Conservation (phyloP, 2,113 vertebrate species). For the Lophochroa leadbeateri region DNA sequence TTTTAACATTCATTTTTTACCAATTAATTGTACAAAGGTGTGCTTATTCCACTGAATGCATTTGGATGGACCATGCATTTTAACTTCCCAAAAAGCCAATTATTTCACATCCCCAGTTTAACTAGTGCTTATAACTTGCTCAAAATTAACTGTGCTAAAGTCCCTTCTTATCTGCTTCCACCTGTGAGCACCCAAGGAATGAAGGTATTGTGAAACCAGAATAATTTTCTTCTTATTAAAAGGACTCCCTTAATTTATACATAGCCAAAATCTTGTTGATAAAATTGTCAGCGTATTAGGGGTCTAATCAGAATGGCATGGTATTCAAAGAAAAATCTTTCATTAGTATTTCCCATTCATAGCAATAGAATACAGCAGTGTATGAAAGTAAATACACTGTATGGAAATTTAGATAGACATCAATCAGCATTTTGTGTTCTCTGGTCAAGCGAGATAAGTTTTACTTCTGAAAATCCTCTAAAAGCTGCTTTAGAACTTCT, state of each 20-base stretch:
- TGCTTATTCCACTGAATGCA: not conserved
- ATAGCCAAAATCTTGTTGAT: slow-evolving; percentile 25
- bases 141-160: slow-evolving; percentile 36
- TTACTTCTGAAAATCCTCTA: slow-evolving; percentile 23
- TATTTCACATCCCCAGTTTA: not conserved
- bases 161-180: not conserved
- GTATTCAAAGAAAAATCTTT: slow-evolving; percentile 7
- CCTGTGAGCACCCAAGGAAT: slow-evolving; percentile 17
- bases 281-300: slow-evolving; percentile 27
- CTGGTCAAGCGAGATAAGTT: slow-evolving; percentile 38
- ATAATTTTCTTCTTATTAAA: slow-evolving; percentile 49
- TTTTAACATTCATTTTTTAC: not conserved
- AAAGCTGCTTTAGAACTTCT: slow-evolving; percentile 15
- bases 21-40: not conserved
- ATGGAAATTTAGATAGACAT: slow-evolving; percentile 11
- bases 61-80: not conserved
- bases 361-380: slow-evolving; percentile 34
- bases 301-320: not conserved
- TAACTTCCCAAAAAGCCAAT: not conserved
- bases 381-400: not conserved
- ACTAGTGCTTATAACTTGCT: slow-evolving; percentile 21
- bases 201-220: not conserved
- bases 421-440: slow-evolving; percentile 12
- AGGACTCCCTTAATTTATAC: not conserved
- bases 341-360: slow-evolving; percentile 15